Base-by-base conservation (phyloP, 2,797 vertebrate species). In the Danio albolineatus region DNA sequence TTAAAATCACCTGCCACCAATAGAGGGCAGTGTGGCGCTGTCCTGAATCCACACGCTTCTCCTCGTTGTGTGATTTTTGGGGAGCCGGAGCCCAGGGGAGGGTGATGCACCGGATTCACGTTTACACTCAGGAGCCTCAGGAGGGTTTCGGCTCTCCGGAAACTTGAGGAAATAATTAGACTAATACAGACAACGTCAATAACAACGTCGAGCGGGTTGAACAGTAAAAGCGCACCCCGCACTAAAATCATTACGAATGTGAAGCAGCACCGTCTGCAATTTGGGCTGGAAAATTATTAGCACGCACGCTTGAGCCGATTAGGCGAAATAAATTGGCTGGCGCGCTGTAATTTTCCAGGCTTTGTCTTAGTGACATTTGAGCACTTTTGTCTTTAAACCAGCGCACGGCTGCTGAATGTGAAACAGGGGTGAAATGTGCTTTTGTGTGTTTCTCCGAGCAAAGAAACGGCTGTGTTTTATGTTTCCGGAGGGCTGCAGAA, bases 1-100 rank as follows among this genome's bases (percentile, higher is more conserved):
- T 41, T 10, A n/a, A n/a, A n/a, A n/a, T 14, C 9, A 16, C 56
- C 12, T 0, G 28, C n/a, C n/a, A 12, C 83, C 93, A 81, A 66
- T 79, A 91, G 93, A 86, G 89, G 93, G 89, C 92, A 92, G 86
- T 93, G 86, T 89, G 87, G 82, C 72, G 38, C 88, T 65, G 14
- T 10, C 38, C 4, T 0, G 0, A 14, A 16, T 10, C 13, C 46
- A 10, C 2, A 10, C 28, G 28, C 28, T 19, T 62, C 66, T 5
- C 41, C 82, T 79, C 64, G 16, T 82, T 16, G 78, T 73, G 53
- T 54, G 57, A 66, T 74, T 66, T n/a, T 28, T 87, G 83, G 86
- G 70, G 4, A 64, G 70, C 82, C 82, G 65, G 62, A 76, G 67
- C 72, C 78, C 51, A 51, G 41, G 80, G 60, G 8, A 77, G 85